phyloP scores from a whole-genome alignment of 2,888 invertebrate genomes.

The Chrysina gloriosa region DNA sequence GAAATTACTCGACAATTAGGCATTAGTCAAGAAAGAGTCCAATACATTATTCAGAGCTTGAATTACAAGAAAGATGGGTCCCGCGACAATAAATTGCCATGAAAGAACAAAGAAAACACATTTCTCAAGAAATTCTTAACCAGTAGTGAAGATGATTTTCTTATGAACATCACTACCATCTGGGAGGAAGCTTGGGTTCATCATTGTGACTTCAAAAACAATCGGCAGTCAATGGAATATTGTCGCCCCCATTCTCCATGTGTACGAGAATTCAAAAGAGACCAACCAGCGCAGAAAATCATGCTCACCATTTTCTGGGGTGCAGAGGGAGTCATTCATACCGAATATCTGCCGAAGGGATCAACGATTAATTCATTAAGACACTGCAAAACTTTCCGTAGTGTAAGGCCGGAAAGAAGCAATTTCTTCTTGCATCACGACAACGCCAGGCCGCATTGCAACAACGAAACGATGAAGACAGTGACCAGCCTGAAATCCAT shows the following conservation, averaged over 20 bases:
- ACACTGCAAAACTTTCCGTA: conserved; percentile 1
- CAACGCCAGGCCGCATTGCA: neutral
- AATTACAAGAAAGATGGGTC: too few relatives aligned
- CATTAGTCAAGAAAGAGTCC: too few relatives aligned
- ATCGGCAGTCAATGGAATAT: neutral
- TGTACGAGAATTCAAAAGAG: conserved; percentile 11
- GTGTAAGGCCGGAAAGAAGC: conserved; percentile 1
- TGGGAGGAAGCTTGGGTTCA: neutral
- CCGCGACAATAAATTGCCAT: too few relatives aligned
- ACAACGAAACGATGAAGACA: neutral
- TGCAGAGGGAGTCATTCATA: neutral
- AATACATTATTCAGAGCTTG: too few relatives aligned
- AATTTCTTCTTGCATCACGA: neutral
- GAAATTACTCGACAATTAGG: too few relatives aligned
- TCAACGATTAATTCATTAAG: conserved; percentile 17
- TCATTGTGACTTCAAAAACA: neutral
- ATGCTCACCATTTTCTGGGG: conserved; percentile 13
- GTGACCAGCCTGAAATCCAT: neutral
- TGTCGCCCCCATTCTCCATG: neutral
- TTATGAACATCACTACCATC: neutral
- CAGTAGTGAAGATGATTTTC: neutral
- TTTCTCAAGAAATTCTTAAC: conserved; percentile 7
- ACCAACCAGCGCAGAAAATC: neutral
- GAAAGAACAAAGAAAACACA: conserved; percentile 1
- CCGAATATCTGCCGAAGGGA: neutral